Conservation (phyloP, 2,797 vertebrate genomes). For the Antrozous pallidus region DNA sequence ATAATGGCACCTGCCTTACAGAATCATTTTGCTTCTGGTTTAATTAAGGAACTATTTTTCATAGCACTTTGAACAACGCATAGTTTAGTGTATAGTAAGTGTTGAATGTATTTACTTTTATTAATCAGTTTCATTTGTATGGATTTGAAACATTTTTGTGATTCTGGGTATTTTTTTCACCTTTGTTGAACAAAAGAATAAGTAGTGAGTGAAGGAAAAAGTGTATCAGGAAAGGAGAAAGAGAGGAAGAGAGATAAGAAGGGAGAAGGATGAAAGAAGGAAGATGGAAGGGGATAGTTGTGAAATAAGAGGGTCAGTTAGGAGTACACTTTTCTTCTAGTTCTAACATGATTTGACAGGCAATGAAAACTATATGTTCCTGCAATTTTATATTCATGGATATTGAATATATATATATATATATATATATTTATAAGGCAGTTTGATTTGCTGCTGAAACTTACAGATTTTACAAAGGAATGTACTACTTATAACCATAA, state of each 20-base stretch:
- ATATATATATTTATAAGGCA: neutral
- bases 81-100: neutral
- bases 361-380: neutral
- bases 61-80: neutral
- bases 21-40: neutral
- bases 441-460: slow-evolving; percentile 21
- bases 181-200: neutral
- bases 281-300: neutral
- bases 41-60: neutral
- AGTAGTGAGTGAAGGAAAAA: neutral
- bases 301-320: neutral
- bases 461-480: slow-evolving; percentile 60
- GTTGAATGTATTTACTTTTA: neutral
- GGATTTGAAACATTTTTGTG: neutral
- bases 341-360: neutral
- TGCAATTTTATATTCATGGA: neutral
- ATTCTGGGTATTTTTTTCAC: neutral
- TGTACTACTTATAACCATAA: slow-evolving; percentile 39
- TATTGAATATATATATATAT: neutral
- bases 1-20: neutral
- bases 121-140: neutral
- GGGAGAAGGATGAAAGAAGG: neutral
- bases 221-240: neutral
- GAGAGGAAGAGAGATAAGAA: no score
- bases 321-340: neutral